Evolutionary conservation across 1,140 invertebrate species (phyloP), one percentile per base, ranked within the genome.

Genomic region (Drosophila gunungcola): DNA sequence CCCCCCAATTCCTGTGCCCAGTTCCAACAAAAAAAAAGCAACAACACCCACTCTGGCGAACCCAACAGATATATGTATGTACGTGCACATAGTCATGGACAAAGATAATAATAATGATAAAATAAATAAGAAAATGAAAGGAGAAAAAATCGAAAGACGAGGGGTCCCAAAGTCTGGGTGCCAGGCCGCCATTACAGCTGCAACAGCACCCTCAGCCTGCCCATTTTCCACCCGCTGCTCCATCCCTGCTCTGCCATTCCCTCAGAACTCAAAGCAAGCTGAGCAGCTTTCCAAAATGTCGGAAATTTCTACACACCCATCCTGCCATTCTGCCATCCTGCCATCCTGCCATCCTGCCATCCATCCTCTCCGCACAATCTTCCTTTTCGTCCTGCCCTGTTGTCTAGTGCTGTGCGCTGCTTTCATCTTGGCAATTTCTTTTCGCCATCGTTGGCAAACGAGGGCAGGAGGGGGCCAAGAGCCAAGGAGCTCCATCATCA

Each of bases 91-190:
- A 57, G 84, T 54, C 80, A 89, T 88, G 85, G 80, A 88, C 84
- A 88, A 89, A 88, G 84, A 88, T 88, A 88, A 88, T 88, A 88
- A 88, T 89, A 88, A 88, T 89, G 77, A 89, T 89, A 89, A 88
- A 89, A 88, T 83, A 88, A 88, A 89, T 88, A 89, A 89, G 80
- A 89, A 78, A 77, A 53, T 89, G 79, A 75, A 84, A 83, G 77
- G 77, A 60, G 60, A 41, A 41, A 51, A 65, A 67, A 56, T 42
- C 42, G 12, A 65, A 78, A 51, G 55, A 63, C 45, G 38, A 21
- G 57, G 48, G 51, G 45, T n/a, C 32, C 36, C 34, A 41, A 49
- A 49, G 49, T 69, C 67, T 69, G 64, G 43, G 57, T 13, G 48
- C 21, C 29, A 6, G 41, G 57, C 64, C 52, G 43, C 62, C 55